phyloP scores from a whole-genome alignment of 2,888 invertebrate species.

The Ennomos fuscantarius region DNA sequence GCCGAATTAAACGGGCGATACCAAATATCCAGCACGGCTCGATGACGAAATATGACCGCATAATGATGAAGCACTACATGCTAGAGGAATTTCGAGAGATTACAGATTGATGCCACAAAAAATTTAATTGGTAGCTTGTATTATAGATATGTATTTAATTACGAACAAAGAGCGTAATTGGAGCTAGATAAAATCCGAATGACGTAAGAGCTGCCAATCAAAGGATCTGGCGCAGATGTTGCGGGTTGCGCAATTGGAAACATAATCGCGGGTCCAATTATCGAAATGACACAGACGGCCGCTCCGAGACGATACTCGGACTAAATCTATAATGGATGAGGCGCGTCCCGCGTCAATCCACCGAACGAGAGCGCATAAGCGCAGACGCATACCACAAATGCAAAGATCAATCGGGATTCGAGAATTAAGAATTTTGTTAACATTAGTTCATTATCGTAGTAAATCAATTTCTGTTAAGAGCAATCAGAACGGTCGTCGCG shows the following conservation, averaged over 20 bases:
- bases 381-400: conserved; percentile 70
- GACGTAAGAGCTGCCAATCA: conserved; percentile 76
- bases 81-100: conserved; percentile 10
- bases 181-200: conserved; percentile 65
- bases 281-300: conserved; percentile 77
- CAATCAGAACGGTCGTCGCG: conserved; percentile 60
- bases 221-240: conserved; percentile 73
- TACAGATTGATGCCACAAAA: conserved; percentile 20
- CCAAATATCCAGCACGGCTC: conserved; percentile 34
- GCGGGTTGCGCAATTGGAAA: conserved; percentile 70
- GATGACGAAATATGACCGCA: too few species aligned
- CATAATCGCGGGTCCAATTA: conserved; percentile 74
- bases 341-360: conserved; percentile 76
- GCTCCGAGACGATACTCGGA: conserved; percentile 68
- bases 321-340: conserved; percentile 84
- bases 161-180: conserved; percentile 61
- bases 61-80: conserved; percentile 9
- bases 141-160: conserved; percentile 33
- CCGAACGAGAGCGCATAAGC: conserved; percentile 79
- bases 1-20: conserved; percentile 52
- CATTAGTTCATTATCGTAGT: conserved; percentile 54
- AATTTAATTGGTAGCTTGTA: conserved; percentile 23
- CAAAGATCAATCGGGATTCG: conserved; percentile 69
- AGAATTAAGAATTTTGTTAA: conserved; percentile 50
- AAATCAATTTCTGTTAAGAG: conserved; percentile 81